Percentiles rank a stretch among this genome's conserved stretches.
Conservation (phyloP, 2,797 vertebrate species). For the Acanthurus lineatus region DNA sequence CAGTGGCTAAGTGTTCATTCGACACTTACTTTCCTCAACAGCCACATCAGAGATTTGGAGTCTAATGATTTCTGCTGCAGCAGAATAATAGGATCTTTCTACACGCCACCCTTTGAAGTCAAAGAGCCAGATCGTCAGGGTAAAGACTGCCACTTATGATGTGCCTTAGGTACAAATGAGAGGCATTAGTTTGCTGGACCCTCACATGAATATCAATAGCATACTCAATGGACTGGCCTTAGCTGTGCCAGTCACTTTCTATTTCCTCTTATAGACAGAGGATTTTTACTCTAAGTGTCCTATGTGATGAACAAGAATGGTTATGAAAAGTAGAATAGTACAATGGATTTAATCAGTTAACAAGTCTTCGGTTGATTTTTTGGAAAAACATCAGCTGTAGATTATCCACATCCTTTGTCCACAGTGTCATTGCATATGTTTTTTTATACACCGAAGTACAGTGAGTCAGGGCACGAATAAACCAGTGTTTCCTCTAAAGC, state of each 20-base stretch:
- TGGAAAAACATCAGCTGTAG: not conserved
- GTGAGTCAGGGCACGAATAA: not conserved
- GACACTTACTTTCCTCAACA: constrained; percentile 56
- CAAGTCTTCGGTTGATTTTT: not conserved
- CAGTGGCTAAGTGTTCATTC: constrained; percentile 61
- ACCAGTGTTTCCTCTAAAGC: not conserved
- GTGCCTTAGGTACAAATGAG: constrained; percentile 80
- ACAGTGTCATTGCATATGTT: not conserved
- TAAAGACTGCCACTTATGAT: constrained; percentile 81
- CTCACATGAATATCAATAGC: constrained; percentile 75
- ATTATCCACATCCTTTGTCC: not conserved
- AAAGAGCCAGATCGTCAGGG: constrained; percentile 72
- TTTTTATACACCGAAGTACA: not conserved
- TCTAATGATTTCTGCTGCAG: constrained; percentile 71
- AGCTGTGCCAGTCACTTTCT: constrained; percentile 11
- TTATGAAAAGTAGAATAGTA: not conserved
- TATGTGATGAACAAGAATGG: not conserved
- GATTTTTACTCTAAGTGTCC: constrained; percentile 7
- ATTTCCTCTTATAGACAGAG: not conserved
- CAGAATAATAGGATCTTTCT: constrained; percentile 81
- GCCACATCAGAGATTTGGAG: constrained; percentile 66
- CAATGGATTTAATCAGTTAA: not conserved
- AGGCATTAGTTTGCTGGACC: constrained; percentile 72
- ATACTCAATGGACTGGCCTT: constrained; percentile 38
- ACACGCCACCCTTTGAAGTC: constrained; percentile 79